Conservation (phyloP, 2,113 vertebrate species). For the Pedionomus torquatus region DNA sequence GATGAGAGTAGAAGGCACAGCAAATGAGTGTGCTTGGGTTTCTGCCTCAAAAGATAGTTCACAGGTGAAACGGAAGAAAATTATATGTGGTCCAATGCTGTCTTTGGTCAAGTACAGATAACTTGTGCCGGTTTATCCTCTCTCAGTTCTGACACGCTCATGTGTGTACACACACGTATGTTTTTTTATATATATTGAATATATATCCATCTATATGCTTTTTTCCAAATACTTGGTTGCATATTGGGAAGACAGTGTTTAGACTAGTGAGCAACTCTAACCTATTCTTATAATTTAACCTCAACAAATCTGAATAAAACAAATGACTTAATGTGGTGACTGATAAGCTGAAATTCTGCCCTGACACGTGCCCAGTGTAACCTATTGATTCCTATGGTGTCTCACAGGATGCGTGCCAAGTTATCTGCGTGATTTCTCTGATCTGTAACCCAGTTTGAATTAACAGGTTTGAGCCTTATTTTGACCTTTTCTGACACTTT, state of each 20-base stretch:
- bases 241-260: neutral
- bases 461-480: neutral
- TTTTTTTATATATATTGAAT: neutral
- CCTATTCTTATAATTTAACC: neutral
- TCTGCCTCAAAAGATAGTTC: neutral
- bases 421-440: neutral
- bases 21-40: neutral
- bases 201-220: neutral
- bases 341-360: neutral
- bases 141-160: neutral
- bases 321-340: neutral
- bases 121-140: neutral
- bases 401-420: neutral
- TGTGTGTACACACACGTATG: rapidly evolving
- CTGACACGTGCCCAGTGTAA: neutral
- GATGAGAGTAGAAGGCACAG: neutral
- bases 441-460: conserved; percentile 15
- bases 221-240: neutral
- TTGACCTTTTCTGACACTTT: conserved; percentile 15
- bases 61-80: neutral
- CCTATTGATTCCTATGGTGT: neutral
- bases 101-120: neutral
- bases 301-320: neutral
- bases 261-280: neutral
- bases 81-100: neutral